Evolutionary conservation across 2,888 invertebrate genomes (phyloP).

Genomic region (Napeogenes inachia): DNA sequence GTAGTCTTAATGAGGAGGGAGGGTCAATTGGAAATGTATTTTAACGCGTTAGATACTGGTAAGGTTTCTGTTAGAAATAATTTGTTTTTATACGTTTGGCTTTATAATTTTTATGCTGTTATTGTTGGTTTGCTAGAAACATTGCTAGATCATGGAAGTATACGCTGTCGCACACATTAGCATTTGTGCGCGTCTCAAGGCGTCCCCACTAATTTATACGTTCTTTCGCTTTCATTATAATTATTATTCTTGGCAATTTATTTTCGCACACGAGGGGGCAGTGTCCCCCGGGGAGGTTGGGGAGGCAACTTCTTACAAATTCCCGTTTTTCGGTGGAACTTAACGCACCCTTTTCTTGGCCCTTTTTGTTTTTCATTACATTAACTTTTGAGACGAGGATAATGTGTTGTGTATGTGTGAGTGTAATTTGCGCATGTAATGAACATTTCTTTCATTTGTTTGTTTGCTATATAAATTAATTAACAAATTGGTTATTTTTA

Average conservation of each 20-base stretch:
- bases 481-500: too few relatives aligned
- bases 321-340: constrained; percentile 77
- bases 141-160: constrained; percentile 8
- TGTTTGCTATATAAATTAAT: too few relatives aligned
- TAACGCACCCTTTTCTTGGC: constrained; percentile 78
- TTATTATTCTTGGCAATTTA: constrained; percentile 79
- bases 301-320: constrained; percentile 73
- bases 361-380: constrained; percentile 79
- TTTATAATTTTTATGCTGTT: not conserved
- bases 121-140: not conserved
- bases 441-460: constrained; percentile 35
- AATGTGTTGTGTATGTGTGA: constrained; percentile 69
- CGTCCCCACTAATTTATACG: constrained; percentile 78
- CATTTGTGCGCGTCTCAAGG: constrained; percentile 46
- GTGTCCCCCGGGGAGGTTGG: constrained; percentile 45
- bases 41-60: not conserved
- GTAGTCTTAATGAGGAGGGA: constrained; percentile 1
- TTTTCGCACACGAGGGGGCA: constrained; percentile 77
- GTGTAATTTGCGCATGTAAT: constrained; percentile 57
- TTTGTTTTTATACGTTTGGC: not conserved
- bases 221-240: constrained; percentile 79
- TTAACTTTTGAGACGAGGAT: constrained; percentile 75
- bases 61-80: not conserved
- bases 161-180: constrained; percentile 26
- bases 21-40: not conserved